Evolutionary conservation across 2,113 vertebrate species (phyloP).

Genomic region (Actenoides lindsayi): DNA sequence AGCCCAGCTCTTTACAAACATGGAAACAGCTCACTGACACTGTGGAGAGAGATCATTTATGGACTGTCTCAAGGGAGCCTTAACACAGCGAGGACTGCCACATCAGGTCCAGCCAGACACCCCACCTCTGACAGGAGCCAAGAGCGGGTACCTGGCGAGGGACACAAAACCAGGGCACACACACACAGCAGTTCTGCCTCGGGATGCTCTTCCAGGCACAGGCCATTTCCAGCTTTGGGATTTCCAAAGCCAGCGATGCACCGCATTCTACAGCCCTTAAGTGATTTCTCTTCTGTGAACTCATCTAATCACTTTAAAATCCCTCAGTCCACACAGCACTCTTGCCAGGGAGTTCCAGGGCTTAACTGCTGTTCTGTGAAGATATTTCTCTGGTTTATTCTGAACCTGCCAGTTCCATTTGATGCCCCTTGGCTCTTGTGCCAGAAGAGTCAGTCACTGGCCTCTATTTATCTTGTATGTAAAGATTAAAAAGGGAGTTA

Average conservation of each 20-base stretch:
- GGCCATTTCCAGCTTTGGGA: background rate
- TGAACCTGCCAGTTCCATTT: background rate
- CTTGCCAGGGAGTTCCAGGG: background rate
- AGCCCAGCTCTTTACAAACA: background rate
- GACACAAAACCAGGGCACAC: background rate
- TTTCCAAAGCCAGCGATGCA: background rate
- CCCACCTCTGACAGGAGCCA: background rate
- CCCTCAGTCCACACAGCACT: background rate
- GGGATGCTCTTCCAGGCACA: background rate
- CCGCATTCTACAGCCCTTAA: background rate
- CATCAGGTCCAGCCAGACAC: background rate
- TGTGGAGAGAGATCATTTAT: background rate
- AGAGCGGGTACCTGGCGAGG: background rate
- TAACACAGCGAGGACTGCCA: background rate
- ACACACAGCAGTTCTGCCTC: background rate
- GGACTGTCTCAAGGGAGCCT: background rate
- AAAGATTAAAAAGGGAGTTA: background rate
- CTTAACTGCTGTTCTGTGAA: background rate
- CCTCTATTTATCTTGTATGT: background rate
- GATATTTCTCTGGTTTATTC: background rate
- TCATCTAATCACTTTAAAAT: background rate
- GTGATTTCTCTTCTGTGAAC: background rate
- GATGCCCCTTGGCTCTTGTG: background rate
- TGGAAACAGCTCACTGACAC: background rate
- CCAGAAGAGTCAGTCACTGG: background rate